Percentiles rank a stretch among this genome's conserved stretches.
phyloP scores from a whole-genome alignment of 2,888 invertebrate species.

The Dione juno region DNA sequence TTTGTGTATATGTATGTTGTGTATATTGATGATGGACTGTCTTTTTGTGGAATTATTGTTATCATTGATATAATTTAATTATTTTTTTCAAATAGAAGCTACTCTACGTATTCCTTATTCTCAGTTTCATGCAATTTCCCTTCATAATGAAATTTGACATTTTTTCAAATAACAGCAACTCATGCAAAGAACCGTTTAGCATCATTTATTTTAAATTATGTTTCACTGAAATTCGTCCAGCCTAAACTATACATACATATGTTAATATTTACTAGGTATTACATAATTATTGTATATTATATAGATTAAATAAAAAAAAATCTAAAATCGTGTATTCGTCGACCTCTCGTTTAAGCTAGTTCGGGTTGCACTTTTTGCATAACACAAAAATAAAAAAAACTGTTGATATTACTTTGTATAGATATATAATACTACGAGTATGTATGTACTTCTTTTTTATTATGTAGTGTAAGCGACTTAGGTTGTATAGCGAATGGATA shows the following conservation, averaged over 20 bases:
- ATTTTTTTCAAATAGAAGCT: too few relatives aligned
- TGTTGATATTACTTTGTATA: conserved; percentile 78
- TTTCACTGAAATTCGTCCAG: conserved; percentile 1
- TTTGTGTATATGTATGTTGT: not conserved
- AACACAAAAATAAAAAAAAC: conserved; percentile 63
- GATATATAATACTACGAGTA: conserved; percentile 66
- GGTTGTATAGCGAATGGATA: conserved; percentile 54
- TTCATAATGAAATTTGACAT: not conserved
- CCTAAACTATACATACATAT: not conserved
- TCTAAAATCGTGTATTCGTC: conserved; percentile 44
- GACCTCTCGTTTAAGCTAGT: conserved; percentile 40
- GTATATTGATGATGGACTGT: not conserved
- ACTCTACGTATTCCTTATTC: too few relatives aligned
- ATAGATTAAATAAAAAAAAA: conserved; percentile 18
- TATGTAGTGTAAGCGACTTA: conserved; percentile 47
- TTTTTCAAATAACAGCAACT: not conserved
- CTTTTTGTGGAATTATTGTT: not conserved
- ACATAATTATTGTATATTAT: conserved; percentile 9
- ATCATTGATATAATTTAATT: not conserved
- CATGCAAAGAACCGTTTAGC: not conserved
- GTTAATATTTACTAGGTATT: not conserved
- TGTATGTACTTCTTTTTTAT: conserved; percentile 51
- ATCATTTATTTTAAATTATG: not conserved
- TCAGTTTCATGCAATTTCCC: not conserved
- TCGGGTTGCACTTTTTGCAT: conserved; percentile 77